Percentiles rank a stretch among this genome's conserved stretches.
phyloP scores from a whole-genome alignment of 2,888 invertebrate genomes.

The Ichneumoninae sp. region DNA sequence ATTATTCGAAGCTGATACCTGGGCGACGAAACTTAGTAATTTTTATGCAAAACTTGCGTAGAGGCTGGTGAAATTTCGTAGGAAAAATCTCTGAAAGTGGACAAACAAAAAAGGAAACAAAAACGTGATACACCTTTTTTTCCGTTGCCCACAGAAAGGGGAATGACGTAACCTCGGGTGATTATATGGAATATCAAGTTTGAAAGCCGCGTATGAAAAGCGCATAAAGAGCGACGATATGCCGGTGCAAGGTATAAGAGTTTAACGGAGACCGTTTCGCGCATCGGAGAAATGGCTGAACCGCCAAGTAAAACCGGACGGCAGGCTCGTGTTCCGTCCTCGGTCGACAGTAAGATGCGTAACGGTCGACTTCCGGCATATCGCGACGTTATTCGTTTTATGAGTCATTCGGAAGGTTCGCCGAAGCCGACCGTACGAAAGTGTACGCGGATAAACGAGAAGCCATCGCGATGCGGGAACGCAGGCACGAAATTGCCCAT shows the following conservation, averaged over 20 bases:
- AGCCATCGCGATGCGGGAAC: neutral
- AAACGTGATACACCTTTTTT: neutral
- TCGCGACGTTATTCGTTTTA: conserved; percentile 5
- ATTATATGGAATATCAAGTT: conserved; percentile 7
- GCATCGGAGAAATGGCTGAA: neutral
- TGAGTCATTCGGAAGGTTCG: neutral
- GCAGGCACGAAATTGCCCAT: neutral
- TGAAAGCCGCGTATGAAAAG: neutral
- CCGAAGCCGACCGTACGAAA: neutral
- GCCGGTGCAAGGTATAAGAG: neutral
- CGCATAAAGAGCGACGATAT: neutral
- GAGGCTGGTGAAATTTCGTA: neutral
- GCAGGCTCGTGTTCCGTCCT: neutral
- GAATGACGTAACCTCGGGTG: conserved; percentile 10
- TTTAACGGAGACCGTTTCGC: conserved; percentile 1
- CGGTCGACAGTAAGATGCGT: neutral
- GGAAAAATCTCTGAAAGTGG: neutral
- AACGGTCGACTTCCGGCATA: neutral
- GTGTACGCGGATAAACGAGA: neutral
- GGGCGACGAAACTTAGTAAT: neutral
- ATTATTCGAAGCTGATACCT: neutral
- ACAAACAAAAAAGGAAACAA: neutral
- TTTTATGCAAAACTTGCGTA: neutral
- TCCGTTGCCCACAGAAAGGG: neutral
- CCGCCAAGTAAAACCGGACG: neutral